Evolutionary conservation across 2,888 invertebrate genomes (phyloP), one percentile per base, ranked within the genome.

Genomic region (Hypomecis atomaria): DNA sequence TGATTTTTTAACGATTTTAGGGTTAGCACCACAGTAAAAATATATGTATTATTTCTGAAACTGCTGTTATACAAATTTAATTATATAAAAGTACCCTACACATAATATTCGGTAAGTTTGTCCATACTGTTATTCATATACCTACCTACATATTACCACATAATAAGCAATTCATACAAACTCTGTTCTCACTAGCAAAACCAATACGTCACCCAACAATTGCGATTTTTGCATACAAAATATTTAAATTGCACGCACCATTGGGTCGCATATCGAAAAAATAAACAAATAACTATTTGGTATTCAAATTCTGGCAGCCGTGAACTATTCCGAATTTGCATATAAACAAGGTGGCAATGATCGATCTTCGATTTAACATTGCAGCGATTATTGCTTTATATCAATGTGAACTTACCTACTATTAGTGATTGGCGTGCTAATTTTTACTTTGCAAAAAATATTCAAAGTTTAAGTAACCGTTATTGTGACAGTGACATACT

Each of bases 311-410:
- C 75, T 76, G 78, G 65, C 80, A 73, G 75, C 81, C 82, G 82
- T 78, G 74, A 84, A 85, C 80, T 82, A 83, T 79, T 72, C 60
- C 64, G 68, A 68, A 91, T 92, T 92, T 90, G 87, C 92, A 92
- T 92, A 88, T 90, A 91, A 86, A 92, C 87, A 86, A 88, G 85
- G 81, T 82, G 74, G 69, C 79, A 74, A 84, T 86, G 82, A 88
- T 87, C 85, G 84, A 90, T 90, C 87, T 88, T 69, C 67, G 75
- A 81, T 84, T 85, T 84, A 83, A 87, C 86, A 85, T 77, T 74
- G 75, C 77, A 8, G 70, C 78, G 77, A 78, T 52, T 11, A 23
- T 23, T 23, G 1, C 1, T 23, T 23, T 23, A 2, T 23, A 23
- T 1, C 23, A 2, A 23, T 23, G 23, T 1, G 23, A 23, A 23